Percentiles rank a stretch among this genome's conserved stretches.
Evolutionary conservation across 2,797 vertebrate genomes (phyloP).

Genomic region (Enteromius trimaculatus): DNA sequence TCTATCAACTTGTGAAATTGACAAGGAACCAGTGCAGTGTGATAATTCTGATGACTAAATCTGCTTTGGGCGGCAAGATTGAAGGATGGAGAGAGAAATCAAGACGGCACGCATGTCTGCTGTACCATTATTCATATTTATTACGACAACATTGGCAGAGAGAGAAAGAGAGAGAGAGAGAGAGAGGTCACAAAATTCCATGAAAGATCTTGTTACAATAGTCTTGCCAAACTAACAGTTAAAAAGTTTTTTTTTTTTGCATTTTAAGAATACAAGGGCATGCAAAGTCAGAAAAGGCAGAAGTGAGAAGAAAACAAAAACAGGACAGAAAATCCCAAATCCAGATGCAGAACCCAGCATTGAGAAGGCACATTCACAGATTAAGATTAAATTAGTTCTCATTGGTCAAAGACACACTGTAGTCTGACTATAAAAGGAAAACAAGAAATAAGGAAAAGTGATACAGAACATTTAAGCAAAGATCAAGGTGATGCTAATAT

Average conservation of each 20-base stretch:
- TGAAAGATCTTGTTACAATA: slow-evolving; percentile 91
- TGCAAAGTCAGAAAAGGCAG: slow-evolving; percentile 86
- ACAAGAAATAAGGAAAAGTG: slow-evolving; percentile 70
- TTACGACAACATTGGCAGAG: slow-evolving; percentile 95
- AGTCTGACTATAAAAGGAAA: slow-evolving; percentile 77
- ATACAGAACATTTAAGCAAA: slow-evolving; percentile 83
- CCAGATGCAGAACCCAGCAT: slow-evolving; percentile 83
- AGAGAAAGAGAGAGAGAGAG: slow-evolving; percentile 76
- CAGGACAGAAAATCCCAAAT: slow-evolving; percentile 66
- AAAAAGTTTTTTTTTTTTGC: slow-evolving; percentile 74
- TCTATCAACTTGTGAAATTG: slow-evolving; percentile 88
- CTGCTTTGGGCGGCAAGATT: slow-evolving; percentile 42
- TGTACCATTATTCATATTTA: slow-evolving; percentile 99
- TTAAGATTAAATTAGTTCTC: slow-evolving; percentile 81
- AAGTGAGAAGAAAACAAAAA: slow-evolving; percentile 70
- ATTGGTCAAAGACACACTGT: slow-evolving; percentile 79
- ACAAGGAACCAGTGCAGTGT: slow-evolving; percentile 75
- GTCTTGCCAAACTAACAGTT: slow-evolving; percentile 82
- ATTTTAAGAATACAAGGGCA: slow-evolving; percentile 85
- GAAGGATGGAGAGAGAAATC: slow-evolving; percentile 71
- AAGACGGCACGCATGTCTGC: slow-evolving; percentile 93
- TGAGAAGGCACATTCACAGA: slow-evolving; percentile 97
- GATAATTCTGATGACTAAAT: slow-evolving; percentile 35
- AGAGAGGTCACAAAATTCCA: slow-evolving; percentile 92
- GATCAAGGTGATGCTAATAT: slow-evolving; percentile 77